Percentiles rank a stretch among this genome's conserved stretches.
Conservation (phyloP, 2,888 invertebrate species). For the Eupithecia pulchellata region DNA sequence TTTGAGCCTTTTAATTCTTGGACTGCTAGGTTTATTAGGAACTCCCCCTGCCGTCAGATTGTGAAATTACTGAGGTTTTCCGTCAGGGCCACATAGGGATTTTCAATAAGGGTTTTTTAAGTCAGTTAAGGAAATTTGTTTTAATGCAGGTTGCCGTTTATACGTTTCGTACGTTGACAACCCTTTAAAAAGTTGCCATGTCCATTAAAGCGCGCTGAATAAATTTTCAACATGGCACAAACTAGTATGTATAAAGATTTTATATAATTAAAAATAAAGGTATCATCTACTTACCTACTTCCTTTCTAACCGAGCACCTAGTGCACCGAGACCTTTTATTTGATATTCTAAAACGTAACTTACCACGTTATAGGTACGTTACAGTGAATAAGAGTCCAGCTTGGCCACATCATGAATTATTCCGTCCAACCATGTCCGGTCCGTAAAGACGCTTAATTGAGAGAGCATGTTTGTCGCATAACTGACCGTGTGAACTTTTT, state of each 20-base stretch:
- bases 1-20: too few relatives aligned
- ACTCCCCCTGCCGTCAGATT: too few relatives aligned
- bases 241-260: not conserved
- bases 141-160: not conserved
- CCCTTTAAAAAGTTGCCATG: not conserved
- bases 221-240: not conserved
- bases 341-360: not conserved
- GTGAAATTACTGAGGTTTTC: too few relatives aligned
- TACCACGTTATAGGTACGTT: not conserved
- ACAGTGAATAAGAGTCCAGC: constrained; percentile 35
- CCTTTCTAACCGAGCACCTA: too few relatives aligned
- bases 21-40: too few relatives aligned
- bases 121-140: too few relatives aligned
- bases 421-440: constrained; percentile 69
- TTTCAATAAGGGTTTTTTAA: too few relatives aligned
- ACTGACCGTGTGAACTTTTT: constrained; percentile 73
- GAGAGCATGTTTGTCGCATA: constrained; percentile 73
- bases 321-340: not conserved
- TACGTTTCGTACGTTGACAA: not conserved
- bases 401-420: constrained; percentile 76
- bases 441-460: constrained; percentile 77
- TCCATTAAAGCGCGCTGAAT: not conserved
- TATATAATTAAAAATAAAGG: not conserved
- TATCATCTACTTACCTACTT: not conserved
- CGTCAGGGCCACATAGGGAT: too few relatives aligned